A percentile compares a stretch with the other conserved stretches of the same genome.
Conservation (phyloP, 1,140 invertebrate species). For the Atta colombica region DNA sequence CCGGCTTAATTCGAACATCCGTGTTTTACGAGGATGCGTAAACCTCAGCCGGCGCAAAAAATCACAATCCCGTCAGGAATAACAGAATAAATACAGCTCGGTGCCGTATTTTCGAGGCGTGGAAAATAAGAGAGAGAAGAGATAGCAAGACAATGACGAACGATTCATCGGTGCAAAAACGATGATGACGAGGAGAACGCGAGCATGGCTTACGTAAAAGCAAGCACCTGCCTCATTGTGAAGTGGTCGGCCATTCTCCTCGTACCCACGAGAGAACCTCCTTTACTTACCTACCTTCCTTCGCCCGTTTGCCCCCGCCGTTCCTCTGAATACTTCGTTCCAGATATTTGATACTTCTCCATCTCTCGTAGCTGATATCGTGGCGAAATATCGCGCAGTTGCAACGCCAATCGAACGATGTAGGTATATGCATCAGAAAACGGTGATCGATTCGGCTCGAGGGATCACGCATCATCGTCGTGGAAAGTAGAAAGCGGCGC, state of each 20-base stretch:
- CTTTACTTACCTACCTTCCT: not conserved
- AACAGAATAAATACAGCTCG: not conserved
- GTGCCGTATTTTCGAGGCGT: constrained; percentile 13
- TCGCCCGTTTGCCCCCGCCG: not conserved
- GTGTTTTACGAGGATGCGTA: constrained; percentile 61
- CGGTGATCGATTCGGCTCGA: not conserved
- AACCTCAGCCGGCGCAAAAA: constrained; percentile 41
- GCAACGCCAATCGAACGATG: constrained; percentile 23
- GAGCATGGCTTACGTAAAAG: constrained; percentile 36
- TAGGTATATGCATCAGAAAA: not conserved
- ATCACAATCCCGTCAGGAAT: constrained; percentile 38
- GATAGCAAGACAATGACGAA: not conserved
- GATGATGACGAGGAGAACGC: constrained; percentile 10
- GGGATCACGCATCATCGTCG: not conserved
- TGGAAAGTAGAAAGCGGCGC: constrained; percentile 7
- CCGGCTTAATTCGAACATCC: constrained; percentile 57
- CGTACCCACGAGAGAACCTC: constrained; percentile 19
- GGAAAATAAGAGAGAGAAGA: not conserved
- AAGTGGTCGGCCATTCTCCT: constrained; percentile 66
- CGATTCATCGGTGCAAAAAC: constrained; percentile 24
- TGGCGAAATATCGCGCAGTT: constrained; percentile 66
- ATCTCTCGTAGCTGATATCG: constrained; percentile 1
- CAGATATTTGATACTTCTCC: constrained; percentile 69
- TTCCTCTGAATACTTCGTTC: constrained; percentile 50
- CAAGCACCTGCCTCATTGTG: constrained; percentile 68